Percentiles rank a stretch among this genome's conserved stretches.
phyloP scores from a whole-genome alignment of 2,888 invertebrate genomes.

The Volucella bombylans region DNA sequence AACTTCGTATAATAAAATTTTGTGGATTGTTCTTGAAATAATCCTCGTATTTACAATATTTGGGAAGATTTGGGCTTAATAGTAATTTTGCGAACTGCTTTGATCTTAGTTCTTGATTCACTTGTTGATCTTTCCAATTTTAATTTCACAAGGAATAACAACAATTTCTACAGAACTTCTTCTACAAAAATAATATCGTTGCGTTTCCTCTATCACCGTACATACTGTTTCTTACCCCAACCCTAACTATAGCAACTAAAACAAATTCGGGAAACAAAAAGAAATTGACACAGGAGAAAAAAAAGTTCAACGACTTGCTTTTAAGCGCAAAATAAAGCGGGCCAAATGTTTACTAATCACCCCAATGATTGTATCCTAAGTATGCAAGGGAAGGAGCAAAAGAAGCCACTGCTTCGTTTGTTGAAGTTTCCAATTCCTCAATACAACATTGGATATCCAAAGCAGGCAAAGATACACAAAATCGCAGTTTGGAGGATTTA shows the following conservation, averaged over 20 bases:
- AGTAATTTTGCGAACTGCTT: too few species aligned
- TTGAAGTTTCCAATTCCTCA: constrained; percentile 6
- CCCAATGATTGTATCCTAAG: constrained; percentile 26
- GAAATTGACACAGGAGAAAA: constrained; percentile 9
- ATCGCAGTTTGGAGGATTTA: constrained; percentile 20
- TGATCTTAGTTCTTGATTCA: too few species aligned
- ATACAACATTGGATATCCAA: neutral
- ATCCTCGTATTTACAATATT: too few species aligned
- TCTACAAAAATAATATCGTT: too few species aligned
- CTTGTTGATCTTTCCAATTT: too few species aligned
- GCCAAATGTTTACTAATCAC: constrained; percentile 58
- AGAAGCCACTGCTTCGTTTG: constrained; percentile 7
- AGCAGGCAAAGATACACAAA: constrained; percentile 6
- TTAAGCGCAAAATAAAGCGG: constrained; percentile 55
- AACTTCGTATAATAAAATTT: too few species aligned
- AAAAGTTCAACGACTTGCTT: constrained; percentile 37
- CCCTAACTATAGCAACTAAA: too few species aligned
- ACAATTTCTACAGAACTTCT: too few species aligned
- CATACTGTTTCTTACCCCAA: constrained; percentile 10
- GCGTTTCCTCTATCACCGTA: neutral
- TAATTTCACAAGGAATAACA: too few species aligned
- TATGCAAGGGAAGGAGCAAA: neutral
- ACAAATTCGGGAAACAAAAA: constrained; percentile 17
- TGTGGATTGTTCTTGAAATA: too few species aligned
- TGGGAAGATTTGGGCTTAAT: too few species aligned